Evolutionary conservation across 1,140 invertebrate genomes (phyloP), one percentile per base, ranked within the genome.

Genomic region (Papilio machaon): DNA sequence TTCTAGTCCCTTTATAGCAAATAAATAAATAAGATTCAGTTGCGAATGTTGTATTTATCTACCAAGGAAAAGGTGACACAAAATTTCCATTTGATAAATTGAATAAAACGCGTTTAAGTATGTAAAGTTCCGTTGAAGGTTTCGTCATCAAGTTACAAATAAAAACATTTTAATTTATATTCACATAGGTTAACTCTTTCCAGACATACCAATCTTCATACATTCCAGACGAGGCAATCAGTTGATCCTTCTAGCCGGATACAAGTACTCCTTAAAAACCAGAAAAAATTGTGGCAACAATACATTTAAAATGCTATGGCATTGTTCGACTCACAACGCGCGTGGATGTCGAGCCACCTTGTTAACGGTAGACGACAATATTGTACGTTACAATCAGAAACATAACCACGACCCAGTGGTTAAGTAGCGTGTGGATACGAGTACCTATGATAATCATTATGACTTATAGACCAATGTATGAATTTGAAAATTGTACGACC

Each of bases 271-370:
- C 13, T 70, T 76, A 17, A 82, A 82, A 70, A 43, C 43, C 35
- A 64, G 10, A 7, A 58, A 79, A 0, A 73, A 49, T 38, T 17
- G 52, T 17, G 38, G 49, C 10, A 54, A 54, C 3, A 46, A 15
- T 15, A 13, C 23, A 15, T n/a, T 58, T 9, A 82, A 46, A 38
- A 80, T 49, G 19, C 76, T 82, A n/a, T 89, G 87, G 87, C 70
- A 67, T 11, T 90, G 88, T 60, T 85, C 87, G 3, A 85, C 83
- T 0, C 83, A 87, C 70, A 78, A 79, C 49, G 60, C 73, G 11
- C 70, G 73, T 5, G 83, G 84, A 2, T 91, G 89, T 78, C 74
- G 78, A 15, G 88, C 87, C 0, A 60, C 78, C 2, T n/a, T 91
- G 0, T 74, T 81, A 30, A 89, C 89, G 0, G 60, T 84, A 3